phyloP scores from a whole-genome alignment of 2,113 vertebrate genomes.

The Brienomyrus brachyistius region DNA sequence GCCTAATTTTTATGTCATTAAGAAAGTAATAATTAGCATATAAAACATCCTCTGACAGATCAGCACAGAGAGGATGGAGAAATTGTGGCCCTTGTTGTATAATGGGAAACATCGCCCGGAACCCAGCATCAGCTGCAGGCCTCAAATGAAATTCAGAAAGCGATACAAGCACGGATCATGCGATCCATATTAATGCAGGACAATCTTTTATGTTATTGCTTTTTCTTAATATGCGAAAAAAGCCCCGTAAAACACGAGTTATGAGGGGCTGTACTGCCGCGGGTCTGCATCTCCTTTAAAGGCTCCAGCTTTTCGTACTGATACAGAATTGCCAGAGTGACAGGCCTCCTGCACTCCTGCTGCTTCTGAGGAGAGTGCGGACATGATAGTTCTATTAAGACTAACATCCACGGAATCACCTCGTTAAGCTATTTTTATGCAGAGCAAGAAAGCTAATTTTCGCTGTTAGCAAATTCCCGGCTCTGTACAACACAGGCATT shows the following conservation, averaged over 20 bases:
- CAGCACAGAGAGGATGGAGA: neutral
- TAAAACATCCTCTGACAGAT: neutral
- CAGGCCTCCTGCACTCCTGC: neutral
- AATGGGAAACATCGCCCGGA: neutral
- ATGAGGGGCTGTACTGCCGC: neutral
- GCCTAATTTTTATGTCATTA: neutral
- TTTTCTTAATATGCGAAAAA: neutral
- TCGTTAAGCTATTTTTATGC: neutral
- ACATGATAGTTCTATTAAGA: neutral
- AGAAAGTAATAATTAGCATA: neutral
- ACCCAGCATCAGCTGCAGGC: neutral
- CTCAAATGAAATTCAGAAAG: neutral
- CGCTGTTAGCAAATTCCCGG: neutral
- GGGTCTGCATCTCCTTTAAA: neutral
- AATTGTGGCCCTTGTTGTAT: neutral
- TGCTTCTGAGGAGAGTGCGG: neutral
- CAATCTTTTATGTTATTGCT: neutral
- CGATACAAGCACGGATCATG: neutral
- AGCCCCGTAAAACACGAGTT: neutral
- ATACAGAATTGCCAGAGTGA: neutral
- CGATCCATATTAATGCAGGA: neutral
- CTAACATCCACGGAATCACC: neutral
- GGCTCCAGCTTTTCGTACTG: neutral
- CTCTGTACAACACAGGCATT: neutral
- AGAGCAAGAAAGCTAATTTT: neutral